Evolutionary conservation across 37 sponge, comb jelly and placozoan species (phyloP).

Genomic region (Chondrilla cf. caribensis): DNA sequence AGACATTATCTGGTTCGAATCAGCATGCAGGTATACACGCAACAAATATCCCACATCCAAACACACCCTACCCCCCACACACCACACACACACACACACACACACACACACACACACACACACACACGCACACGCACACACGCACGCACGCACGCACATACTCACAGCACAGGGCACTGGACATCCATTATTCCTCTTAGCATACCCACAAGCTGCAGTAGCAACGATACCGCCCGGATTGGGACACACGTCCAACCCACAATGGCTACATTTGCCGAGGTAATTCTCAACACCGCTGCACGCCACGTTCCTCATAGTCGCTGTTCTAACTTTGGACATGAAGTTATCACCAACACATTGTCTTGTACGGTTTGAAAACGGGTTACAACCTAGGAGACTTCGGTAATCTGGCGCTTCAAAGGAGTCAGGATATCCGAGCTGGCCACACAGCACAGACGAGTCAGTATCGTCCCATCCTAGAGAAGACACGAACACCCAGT

Average conservation of each 20-base stretch:
- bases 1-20: too few relatives aligned
- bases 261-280: not conserved
- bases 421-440: conserved; percentile 32
- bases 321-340: not conserved
- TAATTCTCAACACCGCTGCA: not conserved
- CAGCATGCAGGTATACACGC: too few relatives aligned
- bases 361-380: not conserved
- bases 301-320: not conserved
- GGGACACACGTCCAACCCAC: not conserved
- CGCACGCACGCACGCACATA: too few relatives aligned
- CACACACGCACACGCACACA: too few relatives aligned
- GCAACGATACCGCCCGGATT: not conserved
- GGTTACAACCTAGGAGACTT: conserved; percentile 6
- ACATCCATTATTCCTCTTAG: not conserved
- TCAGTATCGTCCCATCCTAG: conserved; percentile 24
- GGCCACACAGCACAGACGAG: conserved; percentile 14
- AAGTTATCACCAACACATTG: not conserved
- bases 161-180: not conserved
- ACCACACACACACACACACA: too few relatives aligned
- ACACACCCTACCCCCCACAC: too few relatives aligned
- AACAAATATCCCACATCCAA: too few relatives aligned
- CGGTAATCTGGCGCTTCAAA: not conserved
- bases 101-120: too few relatives aligned
- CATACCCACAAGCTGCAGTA: conserved; percentile 5
- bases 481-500: conserved; percentile 57